Conservation (phyloP, 2,113 vertebrate genomes). For the Xenotilapia flavipinnis region DNA sequence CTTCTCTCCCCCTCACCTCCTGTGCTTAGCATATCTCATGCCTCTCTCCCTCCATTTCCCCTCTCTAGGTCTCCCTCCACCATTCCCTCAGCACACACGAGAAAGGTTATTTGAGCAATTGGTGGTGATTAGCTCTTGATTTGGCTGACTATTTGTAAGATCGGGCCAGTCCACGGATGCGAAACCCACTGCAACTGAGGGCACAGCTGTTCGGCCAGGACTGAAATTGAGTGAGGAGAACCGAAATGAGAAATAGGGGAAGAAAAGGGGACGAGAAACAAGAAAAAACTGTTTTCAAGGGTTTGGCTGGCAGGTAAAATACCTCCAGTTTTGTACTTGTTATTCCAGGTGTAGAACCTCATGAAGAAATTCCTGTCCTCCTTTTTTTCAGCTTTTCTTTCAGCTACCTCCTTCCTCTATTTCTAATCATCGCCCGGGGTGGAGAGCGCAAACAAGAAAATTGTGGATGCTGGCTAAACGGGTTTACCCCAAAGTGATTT, state of each 20-base stretch:
- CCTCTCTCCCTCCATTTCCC: neutral
- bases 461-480: neutral
- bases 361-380: neutral
- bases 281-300: neutral
- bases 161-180: constrained; percentile 21
- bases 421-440: neutral
- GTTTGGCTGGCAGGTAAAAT: constrained; percentile 35
- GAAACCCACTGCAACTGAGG: constrained; percentile 10
- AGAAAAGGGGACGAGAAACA: neutral
- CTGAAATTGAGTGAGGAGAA: constrained; percentile 35
- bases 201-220: constrained; percentile 28
- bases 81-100: constrained; percentile 36
- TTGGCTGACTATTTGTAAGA: constrained; percentile 51
- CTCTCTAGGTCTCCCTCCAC: neutral
- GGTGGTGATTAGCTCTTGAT: constrained; percentile 64
- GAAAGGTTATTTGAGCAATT: constrained; percentile 66
- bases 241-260: neutral
- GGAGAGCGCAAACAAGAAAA: constrained; percentile 17
- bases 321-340: constrained; percentile 17
- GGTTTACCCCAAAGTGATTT: neutral
- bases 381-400: neutral
- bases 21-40: constrained; percentile 39
- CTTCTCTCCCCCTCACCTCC: neutral
- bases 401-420: constrained; percentile 12
- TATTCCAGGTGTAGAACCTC: constrained; percentile 44